Conservation (phyloP, 2,797 vertebrate genomes). For the Rhinella marina region DNA sequence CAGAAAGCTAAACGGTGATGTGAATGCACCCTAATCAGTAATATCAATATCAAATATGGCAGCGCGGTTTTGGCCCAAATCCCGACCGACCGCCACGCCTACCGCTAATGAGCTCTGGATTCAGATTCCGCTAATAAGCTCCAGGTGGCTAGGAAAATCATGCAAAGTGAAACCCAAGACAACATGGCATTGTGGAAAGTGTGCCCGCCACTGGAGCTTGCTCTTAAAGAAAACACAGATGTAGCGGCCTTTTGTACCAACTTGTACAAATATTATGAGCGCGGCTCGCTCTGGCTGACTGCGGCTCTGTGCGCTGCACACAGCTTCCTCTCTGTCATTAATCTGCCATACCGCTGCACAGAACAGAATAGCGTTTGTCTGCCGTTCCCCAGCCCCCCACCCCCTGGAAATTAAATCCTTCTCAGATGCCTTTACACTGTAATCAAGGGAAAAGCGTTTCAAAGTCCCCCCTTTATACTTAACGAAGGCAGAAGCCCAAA, state of each 20-base stretch:
- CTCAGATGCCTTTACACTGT: conserved; percentile 54
- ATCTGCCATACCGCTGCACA: conserved; percentile 13
- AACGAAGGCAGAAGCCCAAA: conserved; percentile 46
- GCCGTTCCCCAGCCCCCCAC: neutral
- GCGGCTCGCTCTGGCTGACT: neutral
- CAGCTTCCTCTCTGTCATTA: conserved; percentile 42
- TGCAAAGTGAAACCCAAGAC: neutral
- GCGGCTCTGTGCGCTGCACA: conserved; percentile 24
- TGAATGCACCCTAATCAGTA: too few species aligned
- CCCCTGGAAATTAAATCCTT: conserved; percentile 23
- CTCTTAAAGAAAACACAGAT: conserved; percentile 13
- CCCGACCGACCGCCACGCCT: too few species aligned
- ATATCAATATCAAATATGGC: too few species aligned
- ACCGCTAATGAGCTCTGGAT: neutral
- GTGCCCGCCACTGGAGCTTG: neutral
- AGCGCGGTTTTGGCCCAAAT: too few species aligned
- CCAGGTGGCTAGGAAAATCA: neutral
- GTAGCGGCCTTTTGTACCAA: conserved; percentile 25
- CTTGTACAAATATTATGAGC: conserved; percentile 47
- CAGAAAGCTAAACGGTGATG: too few species aligned
- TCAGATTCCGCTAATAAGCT: neutral
- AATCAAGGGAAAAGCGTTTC: conserved; percentile 29
- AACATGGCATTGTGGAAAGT: conserved; percentile 1
- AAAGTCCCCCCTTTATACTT: conserved; percentile 51
- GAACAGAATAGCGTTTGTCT: conserved; percentile 43